Evolutionary conservation across 1,140 invertebrate species (phyloP).

Genomic region (Scaptomyza montana): DNA sequence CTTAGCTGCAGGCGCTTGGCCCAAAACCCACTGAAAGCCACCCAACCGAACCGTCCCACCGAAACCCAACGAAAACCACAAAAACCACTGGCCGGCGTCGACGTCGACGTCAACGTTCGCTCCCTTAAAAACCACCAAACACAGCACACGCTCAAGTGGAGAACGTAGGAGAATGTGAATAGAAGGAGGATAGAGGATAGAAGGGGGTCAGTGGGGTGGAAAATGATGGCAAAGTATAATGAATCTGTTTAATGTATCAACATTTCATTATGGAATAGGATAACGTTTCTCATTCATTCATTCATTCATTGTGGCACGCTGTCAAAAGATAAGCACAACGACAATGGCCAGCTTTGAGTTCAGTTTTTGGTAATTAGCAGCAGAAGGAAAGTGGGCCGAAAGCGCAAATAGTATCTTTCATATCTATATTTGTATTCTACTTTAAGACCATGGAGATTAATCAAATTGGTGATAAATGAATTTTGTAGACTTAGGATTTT

Average conservation of each 20-base stretch:
- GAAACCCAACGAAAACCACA: constrained; percentile 9
- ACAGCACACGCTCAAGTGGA: constrained; percentile 18
- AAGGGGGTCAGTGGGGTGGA: constrained; percentile 16
- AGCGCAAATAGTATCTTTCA: neutral
- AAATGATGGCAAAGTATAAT: constrained; percentile 62
- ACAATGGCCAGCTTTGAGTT: constrained; percentile 24
- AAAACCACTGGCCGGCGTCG: constrained; percentile 16
- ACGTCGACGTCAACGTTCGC: neutral
- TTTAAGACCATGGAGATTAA: neutral
- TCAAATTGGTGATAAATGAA: neutral
- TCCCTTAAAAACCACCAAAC: constrained; percentile 16
- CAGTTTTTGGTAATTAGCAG: constrained; percentile 58
- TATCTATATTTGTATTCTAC: constrained; percentile 11
- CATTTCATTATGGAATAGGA: constrained; percentile 63
- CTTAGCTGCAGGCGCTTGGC: constrained; percentile 68
- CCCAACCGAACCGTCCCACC: too few relatives aligned
- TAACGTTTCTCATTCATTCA: neutral
- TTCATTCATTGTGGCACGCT: constrained; percentile 24
- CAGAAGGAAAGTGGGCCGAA: neutral
- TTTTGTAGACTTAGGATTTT: too few relatives aligned
- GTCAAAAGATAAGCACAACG: constrained; percentile 43
- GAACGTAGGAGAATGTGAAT: neutral
- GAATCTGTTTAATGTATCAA: constrained; percentile 83
- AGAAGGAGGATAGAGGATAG: neutral
- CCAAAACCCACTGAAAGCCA: neutral